Percentiles rank a stretch among this genome's conserved stretches.
Evolutionary conservation across 2,888 invertebrate genomes (phyloP).

Genomic region (Drosophila rellima): DNA sequence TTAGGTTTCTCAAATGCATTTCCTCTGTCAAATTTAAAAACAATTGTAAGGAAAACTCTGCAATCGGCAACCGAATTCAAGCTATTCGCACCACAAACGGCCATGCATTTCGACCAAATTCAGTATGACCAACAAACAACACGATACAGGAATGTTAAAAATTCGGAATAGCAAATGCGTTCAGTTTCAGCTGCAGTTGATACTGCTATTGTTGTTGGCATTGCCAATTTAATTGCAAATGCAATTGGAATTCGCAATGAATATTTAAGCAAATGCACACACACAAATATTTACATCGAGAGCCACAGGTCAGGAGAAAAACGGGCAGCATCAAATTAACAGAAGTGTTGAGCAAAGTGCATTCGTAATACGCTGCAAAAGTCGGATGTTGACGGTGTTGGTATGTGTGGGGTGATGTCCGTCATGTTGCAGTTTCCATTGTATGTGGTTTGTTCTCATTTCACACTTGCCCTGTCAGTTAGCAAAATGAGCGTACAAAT

Average conservation of each 20-base stretch:
- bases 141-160: slow-evolving; percentile 20
- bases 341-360: slow-evolving; percentile 82
- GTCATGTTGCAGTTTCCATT: slow-evolving; percentile 42
- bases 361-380: slow-evolving; percentile 68
- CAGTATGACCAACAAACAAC: slow-evolving; percentile 51
- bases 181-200: slow-evolving; percentile 36
- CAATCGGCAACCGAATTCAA: slow-evolving; percentile 37
- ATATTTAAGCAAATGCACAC: slow-evolving; percentile 69
- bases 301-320: slow-evolving; percentile 21
- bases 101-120: slow-evolving; percentile 51
- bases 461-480: slow-evolving; percentile 54
- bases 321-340: slow-evolving; percentile 73
- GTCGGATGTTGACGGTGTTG: slow-evolving; percentile 27
- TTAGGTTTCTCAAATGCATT: no score
- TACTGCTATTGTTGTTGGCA: slow-evolving; percentile 58
- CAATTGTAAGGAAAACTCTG: slow-evolving; percentile 48
- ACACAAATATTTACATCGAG: slow-evolving; percentile 13
- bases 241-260: slow-evolving; percentile 78
- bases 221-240: slow-evolving; percentile 77
- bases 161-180: slow-evolving; percentile 20
- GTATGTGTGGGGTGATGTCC: slow-evolving; percentile 36
- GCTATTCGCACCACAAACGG: slow-evolving; percentile 49
- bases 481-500: slow-evolving; percentile 67
- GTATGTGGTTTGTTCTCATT: slow-evolving; percentile 36
- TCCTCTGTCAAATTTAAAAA: slow-evolving; percentile 17